Evolutionary conservation across 1,140 invertebrate species (phyloP).

Genomic region (Drosophila pseudoobscura): DNA sequence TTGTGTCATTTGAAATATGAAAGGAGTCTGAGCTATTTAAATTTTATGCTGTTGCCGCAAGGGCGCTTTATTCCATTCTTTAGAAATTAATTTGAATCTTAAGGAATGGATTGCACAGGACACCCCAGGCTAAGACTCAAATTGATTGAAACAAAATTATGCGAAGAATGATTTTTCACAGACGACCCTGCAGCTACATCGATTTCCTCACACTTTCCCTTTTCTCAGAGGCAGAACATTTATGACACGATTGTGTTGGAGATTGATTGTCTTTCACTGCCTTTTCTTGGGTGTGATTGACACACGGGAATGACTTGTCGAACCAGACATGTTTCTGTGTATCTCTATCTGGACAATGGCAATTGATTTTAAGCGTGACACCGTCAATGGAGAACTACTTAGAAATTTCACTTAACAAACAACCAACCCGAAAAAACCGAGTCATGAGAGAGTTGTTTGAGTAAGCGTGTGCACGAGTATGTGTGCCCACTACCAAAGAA

Average conservation of each 20-base stretch:
- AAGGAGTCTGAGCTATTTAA: too few relatives aligned
- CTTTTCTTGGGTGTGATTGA: slow-evolving; percentile 27
- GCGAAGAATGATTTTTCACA: not conserved
- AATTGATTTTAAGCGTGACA: slow-evolving; percentile 74
- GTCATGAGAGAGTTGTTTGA: slow-evolving; percentile 15
- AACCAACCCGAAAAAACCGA: slow-evolving; percentile 25
- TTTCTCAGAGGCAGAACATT: slow-evolving; percentile 36
- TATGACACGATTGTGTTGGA: slow-evolving; percentile 37
- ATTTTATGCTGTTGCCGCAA: too few relatives aligned
- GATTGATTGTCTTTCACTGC: slow-evolving; percentile 19
- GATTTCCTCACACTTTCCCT: slow-evolving; percentile 28
- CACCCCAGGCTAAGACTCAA: too few relatives aligned
- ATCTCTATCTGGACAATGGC: slow-evolving; percentile 34
- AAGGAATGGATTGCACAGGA: too few relatives aligned
- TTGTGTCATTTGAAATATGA: too few relatives aligned
- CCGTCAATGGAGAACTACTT: slow-evolving; percentile 42
- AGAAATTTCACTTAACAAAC: slow-evolving; percentile 69
- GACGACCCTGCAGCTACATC: not conserved
- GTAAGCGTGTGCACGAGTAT: not conserved
- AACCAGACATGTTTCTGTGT: slow-evolving; percentile 38
- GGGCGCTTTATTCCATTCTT: too few relatives aligned
- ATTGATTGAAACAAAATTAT: too few relatives aligned
- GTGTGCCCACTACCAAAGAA: slow-evolving; percentile 28
- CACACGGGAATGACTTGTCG: slow-evolving; percentile 46
- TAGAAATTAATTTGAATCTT: too few relatives aligned